Conservation (phyloP, 2,797 vertebrate species). For the Galaxias olidus region DNA sequence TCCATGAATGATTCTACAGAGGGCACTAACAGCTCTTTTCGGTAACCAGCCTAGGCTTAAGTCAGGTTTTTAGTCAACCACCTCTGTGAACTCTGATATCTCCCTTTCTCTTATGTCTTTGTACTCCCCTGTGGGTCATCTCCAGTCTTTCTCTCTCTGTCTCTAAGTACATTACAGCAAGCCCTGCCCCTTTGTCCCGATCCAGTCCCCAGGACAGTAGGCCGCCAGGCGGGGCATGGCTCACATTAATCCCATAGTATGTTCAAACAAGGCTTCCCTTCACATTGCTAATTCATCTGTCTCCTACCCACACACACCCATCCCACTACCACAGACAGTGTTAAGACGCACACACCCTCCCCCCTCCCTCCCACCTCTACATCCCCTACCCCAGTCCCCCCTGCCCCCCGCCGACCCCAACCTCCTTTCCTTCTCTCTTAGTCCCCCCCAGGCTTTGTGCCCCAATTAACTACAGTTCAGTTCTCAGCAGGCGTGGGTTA, state of each 20-base stretch:
- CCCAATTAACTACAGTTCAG: slow-evolving; percentile 77
- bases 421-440: slow-evolving; percentile 2
- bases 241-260: slow-evolving; percentile 1
- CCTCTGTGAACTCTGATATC: slow-evolving; percentile 6
- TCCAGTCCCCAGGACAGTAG: slow-evolving; percentile 37
- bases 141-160: slow-evolving; percentile 7
- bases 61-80: too few relatives aligned
- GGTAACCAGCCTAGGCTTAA: too few relatives aligned
- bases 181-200: slow-evolving; percentile 48
- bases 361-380: slow-evolving; percentile 25
- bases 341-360: slow-evolving; percentile 32
- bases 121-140: slow-evolving; percentile 3
- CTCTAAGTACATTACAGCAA: slow-evolving; percentile 38
- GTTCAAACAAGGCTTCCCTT: slow-evolving; percentile 67
- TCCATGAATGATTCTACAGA: too few relatives aligned
- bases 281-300: slow-evolving; percentile 65
- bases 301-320: slow-evolving; percentile 37
- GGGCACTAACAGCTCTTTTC: too few relatives aligned
- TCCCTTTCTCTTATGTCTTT: slow-evolving; percentile 8
- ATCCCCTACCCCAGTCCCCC: slow-evolving; percentile 29
- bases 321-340: slow-evolving; percentile 37
- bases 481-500: slow-evolving; percentile 73
- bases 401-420: slow-evolving; percentile 53
- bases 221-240: slow-evolving; percentile 36
- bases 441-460: slow-evolving; percentile 60